Base-by-base conservation (phyloP, 2,113 vertebrate genomes). In the Pontoporia blainvillei region DNA sequence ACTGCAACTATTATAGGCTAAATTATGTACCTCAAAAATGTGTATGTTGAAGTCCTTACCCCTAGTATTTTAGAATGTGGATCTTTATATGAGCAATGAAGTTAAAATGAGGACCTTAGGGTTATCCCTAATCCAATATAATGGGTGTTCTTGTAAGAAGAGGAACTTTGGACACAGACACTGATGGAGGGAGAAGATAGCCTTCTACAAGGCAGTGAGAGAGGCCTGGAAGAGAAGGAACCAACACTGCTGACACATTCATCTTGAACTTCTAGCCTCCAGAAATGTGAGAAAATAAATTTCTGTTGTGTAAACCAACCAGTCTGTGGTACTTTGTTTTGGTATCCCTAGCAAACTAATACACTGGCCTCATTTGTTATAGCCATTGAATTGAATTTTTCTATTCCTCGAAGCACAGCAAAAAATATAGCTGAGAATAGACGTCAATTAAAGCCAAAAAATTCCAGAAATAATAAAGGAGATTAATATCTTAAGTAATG, bases 391-490 rank as follows among this genome's bases (percentile, higher is more conserved):
- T 59, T 76, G 23, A 7, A 52, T 76, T 62, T 66, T 5, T 85
- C 61, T 85, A 7, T 86, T 91, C 31, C 29, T 85, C 5, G 90
- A 94, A 83, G 62, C 11, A 67, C 13, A 94, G 44, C 1, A 89
- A 78, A 95, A 96, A 15, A 66, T 82, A 83, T 8, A 79, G 25
- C 27, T 90, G 17, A 21, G 3, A 89, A 81, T 88, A 95, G n/a
- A 8, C 83, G 44, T 64, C 36, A 92, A 34, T 96, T 86, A 96
- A 94, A 90, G 29, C 71, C 78, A 96, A 90, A 10, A 36, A 94
- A 95, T 96, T 96, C 46, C 64, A 96, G 82, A 75, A 94, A 71
- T 94, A 82, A 94, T 95, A 92, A 93, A 95, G 64, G 20, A 95
- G 81, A 97, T 96, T 95, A 91, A 94, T 95, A 90, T 84, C 21